Evolutionary conservation across 92 coral and sea anemone species (phyloP), one percentile per base, ranked within the genome.

Genomic region (Paragorgia papillata): DNA sequence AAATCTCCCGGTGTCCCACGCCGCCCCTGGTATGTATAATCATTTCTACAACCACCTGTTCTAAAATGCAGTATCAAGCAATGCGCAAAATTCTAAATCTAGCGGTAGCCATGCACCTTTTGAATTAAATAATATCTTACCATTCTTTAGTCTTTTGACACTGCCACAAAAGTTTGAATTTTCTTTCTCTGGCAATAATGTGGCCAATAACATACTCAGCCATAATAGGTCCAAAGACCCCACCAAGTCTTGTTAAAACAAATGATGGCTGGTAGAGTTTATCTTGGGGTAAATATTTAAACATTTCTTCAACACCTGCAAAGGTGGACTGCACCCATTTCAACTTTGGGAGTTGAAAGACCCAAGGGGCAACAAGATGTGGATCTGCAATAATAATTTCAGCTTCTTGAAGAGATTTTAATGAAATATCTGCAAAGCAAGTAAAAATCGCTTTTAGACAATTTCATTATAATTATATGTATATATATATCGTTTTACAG

Each of bases 241-340:
- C 98, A 48, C 91, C 93, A 75, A 82, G 82, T 40, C 92, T 88
- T 25, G 98, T 86, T n/a, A 94, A 44, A 24, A 66, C 53, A 56
- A 81, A 89, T 6, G 88, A 62, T 28, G 88, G 85, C n/a, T n/a
- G n/a, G 15, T 22, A 12, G 29, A 71, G 75, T 22, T 79, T 82
- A 8, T 79, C 83, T 30, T 63, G 86, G 3, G 77, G 80, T 24
- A 90, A 35, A 57, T 57, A 25, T 48, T 87, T 53, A 44, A 74
- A 66, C 24, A 85, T 62, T 9, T 15, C 54, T 58, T 94, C 91
- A 22, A 88, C 79, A 26, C 98, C 98, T 8, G 97, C 98, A 76
- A 57, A 86, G 14, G 98, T 91, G 35, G 87, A 50, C 84, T 94
- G 98, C n/a, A 94, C 51, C 98, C 98, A 94, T 62, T 91, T 88